These are phyloP conservation scores for Hanleya hanleyi DNA, from an alignment of 2,888 invertebrate species.

Conservation along the genomic window DNA sequence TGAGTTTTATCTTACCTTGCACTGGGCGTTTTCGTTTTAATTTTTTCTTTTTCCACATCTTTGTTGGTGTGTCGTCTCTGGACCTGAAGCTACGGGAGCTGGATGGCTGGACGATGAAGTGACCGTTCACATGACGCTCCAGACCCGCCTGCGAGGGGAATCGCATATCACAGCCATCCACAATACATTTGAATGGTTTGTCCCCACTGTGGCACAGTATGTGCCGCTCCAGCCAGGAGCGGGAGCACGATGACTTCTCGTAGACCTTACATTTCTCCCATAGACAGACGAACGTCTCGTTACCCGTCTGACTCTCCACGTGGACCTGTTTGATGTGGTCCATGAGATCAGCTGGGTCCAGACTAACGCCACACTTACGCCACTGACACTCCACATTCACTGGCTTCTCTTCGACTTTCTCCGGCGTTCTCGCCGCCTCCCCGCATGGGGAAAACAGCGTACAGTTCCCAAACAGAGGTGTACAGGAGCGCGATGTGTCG, in stretches of 20 bases:
- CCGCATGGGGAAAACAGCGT: not conserved
- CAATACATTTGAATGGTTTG: constrained; percentile 96
- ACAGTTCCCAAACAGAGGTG: constrained; percentile 30
- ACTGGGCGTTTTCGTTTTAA: constrained; percentile 89
- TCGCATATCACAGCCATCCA: constrained; percentile 87
- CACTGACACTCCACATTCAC: constrained; percentile 61
- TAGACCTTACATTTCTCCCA: constrained; percentile 97
- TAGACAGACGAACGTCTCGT: constrained; percentile 89
- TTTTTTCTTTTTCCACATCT: constrained; percentile 91
- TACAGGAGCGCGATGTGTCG: constrained; percentile 53
- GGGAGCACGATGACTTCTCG: constrained; percentile 91
- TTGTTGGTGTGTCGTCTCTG: constrained; percentile 82
- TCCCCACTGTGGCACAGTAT: constrained; percentile 92
- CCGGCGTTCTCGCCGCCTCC: not conserved
- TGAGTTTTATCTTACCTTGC: constrained; percentile 92
- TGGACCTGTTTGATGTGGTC: constrained; percentile 67
- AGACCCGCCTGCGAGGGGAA: constrained; percentile 78
- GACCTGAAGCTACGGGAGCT: constrained; percentile 76
- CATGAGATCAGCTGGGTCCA: constrained; percentile 56
- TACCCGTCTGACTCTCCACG: constrained; percentile 79
- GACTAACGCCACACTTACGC: constrained; percentile 62
- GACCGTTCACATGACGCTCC: constrained; percentile 94
- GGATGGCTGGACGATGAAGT: constrained; percentile 80
- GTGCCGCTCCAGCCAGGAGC: constrained; percentile 95
- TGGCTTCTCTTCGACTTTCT: constrained; percentile 21